Evolutionary conservation across 2,888 invertebrate genomes (phyloP).

Genomic region (Allygus modestus): DNA sequence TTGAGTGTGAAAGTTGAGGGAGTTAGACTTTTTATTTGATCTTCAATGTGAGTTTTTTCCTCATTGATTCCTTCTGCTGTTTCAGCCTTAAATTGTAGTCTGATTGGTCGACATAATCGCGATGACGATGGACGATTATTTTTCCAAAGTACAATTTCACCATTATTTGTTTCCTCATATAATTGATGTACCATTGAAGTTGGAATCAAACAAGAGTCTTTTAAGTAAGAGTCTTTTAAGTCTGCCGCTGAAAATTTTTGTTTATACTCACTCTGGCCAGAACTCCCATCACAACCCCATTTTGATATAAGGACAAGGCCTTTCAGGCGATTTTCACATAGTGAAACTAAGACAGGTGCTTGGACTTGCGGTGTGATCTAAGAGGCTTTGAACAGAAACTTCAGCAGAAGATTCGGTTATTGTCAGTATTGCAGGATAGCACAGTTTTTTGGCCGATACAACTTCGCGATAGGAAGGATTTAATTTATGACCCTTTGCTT

Average conservation of each 20-base stretch:
- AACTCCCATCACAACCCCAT: conserved; percentile 71
- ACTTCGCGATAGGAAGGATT: too few species aligned
- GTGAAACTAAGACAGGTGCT: not conserved
- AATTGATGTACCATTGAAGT: conserved; percentile 68
- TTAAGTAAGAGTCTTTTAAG: too few species aligned
- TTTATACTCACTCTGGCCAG: conserved; percentile 69
- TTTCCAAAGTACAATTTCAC: not conserved
- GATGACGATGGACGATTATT: too few species aligned
- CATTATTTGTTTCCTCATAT: not conserved
- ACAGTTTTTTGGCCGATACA: conserved; percentile 52
- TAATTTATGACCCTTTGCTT: too few species aligned
- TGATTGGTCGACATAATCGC: not conserved
- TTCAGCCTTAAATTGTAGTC: too few species aligned
- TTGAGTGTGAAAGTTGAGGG: too few species aligned
- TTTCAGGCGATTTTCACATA: conserved; percentile 57
- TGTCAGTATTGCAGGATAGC: conserved; percentile 2
- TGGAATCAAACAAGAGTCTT: conserved; percentile 72
- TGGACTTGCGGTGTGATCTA: not conserved
- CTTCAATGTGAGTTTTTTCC: too few species aligned
- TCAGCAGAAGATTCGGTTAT: not conserved
- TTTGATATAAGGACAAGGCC: conserved; percentile 68
- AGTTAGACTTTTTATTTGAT: too few species aligned
- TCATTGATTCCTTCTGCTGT: too few species aligned
- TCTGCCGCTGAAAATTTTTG: conserved; percentile 59
- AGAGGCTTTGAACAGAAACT: not conserved